Conservation (phyloP, 2,113 vertebrate genomes). For the Felis chaus region DNA sequence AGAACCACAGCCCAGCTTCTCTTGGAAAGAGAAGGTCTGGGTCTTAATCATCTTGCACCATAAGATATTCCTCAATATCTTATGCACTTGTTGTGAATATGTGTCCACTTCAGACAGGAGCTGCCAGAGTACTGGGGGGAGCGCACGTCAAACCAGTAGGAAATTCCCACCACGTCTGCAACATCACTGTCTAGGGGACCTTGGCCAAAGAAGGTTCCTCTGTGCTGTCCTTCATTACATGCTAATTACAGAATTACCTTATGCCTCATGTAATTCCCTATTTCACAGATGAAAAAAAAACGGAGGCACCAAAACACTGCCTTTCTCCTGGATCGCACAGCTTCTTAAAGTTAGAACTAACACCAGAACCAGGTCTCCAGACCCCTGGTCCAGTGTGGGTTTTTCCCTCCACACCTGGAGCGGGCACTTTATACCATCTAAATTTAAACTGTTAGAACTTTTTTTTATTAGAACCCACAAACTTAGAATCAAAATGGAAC, state of each 20-base stretch:
- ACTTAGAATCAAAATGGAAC: conserved; percentile 8
- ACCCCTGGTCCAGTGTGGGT: neutral
- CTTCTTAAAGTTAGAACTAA: neutral
- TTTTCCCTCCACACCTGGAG: neutral
- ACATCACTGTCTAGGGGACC: neutral
- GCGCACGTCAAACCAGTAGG: neutral
- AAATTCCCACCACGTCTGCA: neutral
- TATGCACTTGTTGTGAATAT: neutral
- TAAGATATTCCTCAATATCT: neutral
- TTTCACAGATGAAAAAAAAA: neutral
- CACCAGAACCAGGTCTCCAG: neutral
- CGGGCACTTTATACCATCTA: neutral
- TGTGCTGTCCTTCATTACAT: neutral
- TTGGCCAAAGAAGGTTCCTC: neutral
- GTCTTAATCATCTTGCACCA: neutral
- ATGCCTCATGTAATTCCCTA: neutral
- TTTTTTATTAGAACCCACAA: neutral
- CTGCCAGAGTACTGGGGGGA: neutral
- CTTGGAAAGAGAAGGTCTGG: neutral
- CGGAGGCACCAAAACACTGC: neutral
- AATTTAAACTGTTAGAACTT: neutral
- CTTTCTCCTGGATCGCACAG: neutral
- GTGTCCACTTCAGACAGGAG: neutral
- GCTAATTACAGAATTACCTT: neutral
- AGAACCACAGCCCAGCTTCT: neutral